Conservation (phyloP, 2,113 vertebrate species). For the Seriola quinqueradiata region DNA sequence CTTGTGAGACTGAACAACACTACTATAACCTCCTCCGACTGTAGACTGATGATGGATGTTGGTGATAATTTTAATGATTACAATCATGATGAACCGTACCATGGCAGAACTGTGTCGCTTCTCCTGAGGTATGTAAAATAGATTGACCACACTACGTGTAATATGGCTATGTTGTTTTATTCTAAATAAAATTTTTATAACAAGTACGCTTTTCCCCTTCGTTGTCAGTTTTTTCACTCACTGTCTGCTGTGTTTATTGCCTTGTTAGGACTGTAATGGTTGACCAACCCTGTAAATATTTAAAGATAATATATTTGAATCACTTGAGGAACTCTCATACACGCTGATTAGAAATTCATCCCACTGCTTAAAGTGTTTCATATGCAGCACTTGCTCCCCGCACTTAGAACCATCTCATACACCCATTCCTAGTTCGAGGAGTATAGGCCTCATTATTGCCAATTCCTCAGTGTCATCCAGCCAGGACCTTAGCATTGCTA, state of each 20-base stretch:
- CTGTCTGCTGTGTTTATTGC: neutral
- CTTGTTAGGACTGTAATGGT: neutral
- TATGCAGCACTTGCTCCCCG: neutral
- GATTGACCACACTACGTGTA: constrained; percentile 87
- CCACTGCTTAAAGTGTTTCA: neutral
- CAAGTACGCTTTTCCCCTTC: constrained; percentile 35
- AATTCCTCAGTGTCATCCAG: constrained; percentile 24
- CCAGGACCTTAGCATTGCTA: neutral
- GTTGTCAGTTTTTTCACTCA: neutral
- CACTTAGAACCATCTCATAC: constrained; percentile 16
- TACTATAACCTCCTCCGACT: constrained; percentile 82
- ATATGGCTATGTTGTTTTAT: constrained; percentile 89
- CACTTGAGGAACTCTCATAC: neutral
- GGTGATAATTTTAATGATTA: constrained; percentile 70
- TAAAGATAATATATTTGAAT: constrained; percentile 10
- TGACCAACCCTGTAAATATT: neutral
- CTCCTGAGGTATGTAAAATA: constrained; percentile 88
- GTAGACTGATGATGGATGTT: constrained; percentile 70
- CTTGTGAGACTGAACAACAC: constrained; percentile 80
- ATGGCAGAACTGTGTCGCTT: constrained; percentile 85
- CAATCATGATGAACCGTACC: constrained; percentile 86
- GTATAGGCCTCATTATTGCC: constrained; percentile 35
- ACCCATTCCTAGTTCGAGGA: constrained; percentile 17
- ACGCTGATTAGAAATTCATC: neutral
- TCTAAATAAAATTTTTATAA: constrained; percentile 90